These are phyloP conservation scores for Coracias cyanogaster DNA, from an alignment of 2,797 vertebrate genomes.

Conservation along the genomic window DNA sequence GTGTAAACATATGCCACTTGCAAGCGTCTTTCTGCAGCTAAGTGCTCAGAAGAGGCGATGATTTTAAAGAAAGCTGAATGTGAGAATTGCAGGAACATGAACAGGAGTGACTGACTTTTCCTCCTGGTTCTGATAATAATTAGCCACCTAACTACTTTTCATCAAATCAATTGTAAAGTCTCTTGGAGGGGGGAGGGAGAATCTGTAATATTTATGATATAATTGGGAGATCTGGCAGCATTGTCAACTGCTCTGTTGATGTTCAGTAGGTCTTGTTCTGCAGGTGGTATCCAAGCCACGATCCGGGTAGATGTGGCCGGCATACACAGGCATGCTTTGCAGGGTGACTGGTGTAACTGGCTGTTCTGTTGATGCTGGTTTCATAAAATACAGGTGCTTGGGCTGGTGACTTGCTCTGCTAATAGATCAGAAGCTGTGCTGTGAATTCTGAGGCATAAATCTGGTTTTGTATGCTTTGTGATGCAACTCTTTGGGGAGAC, in stretches of 20 bases:
- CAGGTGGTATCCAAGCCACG: not conserved
- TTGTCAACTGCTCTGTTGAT: not conserved
- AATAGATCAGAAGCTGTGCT: not conserved
- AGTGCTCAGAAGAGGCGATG: not conserved
- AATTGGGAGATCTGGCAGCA: not conserved
- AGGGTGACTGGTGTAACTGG: not conserved
- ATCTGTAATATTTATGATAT: not conserved
- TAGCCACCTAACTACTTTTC: not conserved
- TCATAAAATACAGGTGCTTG: not conserved
- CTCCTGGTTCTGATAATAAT: not conserved
- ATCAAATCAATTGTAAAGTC: not conserved
- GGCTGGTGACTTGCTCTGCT: not conserved
- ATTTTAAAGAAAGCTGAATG: not conserved
- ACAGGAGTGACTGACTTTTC: not conserved
- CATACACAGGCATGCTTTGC: fast-evolving
- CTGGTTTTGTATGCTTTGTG: not conserved
- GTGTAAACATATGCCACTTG: not conserved
- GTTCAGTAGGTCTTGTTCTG: not conserved
- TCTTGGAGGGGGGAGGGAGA: not conserved
- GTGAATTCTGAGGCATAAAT: not conserved
- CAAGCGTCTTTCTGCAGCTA: not conserved
- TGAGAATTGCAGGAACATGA: not conserved
- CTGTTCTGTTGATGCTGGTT: not conserved
- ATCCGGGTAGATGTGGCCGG: not conserved
- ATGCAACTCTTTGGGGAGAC: not conserved